Base-by-base conservation (phyloP, 2,797 vertebrate species). In the Crypturellus tataupa region DNA sequence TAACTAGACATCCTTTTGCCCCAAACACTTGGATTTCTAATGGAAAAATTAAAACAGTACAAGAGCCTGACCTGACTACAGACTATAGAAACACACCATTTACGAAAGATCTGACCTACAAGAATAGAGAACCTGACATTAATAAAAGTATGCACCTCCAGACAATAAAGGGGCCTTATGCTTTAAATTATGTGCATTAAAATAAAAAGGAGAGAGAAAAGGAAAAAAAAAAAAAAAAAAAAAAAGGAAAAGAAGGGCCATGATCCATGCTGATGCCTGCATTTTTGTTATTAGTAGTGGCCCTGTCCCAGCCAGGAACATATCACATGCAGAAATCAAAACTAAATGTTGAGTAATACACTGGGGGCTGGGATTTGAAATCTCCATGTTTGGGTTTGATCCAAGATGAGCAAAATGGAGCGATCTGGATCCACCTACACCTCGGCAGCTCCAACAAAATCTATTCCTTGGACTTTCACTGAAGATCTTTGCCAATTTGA, bases 281-380 rank as follows among this genome's bases (percentile, higher is more conserved):
- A 90, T 80, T 96, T 96, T 82, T 91, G 68, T 71, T 97, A 80
- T 96, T 96, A 95, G 92, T 94, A 81, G 79, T 95, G 94, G 95
- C 96, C 39, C 70, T 80, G 72, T 78, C 94, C 95, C 95, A 97
- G 71, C 67, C 73, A 95, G 90, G 60, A 92, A 67, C 9, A 1
- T 90, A 85, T 96, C 87, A 78, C 80, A 53, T 3, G 49, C 85
- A 95, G 92, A 94, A 96, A 94, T 96, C 82, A 92, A 95, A 95
- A 89, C 68, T 80, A 72, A 93, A 60, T 0, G 0, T 95, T 89
- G 70, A 87, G 75, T 73, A 94, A 95, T 67, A 25, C 40, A 31
- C 31, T 91, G 72, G 4, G 63, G 75, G 11, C 58, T 75, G n/a
- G 25, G 37, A 42, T 24, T 33, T 85, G 89, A 90, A 89, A 75